Conservation (phyloP, 2,113 vertebrate genomes). For the Elaphurus davidianus region DNA sequence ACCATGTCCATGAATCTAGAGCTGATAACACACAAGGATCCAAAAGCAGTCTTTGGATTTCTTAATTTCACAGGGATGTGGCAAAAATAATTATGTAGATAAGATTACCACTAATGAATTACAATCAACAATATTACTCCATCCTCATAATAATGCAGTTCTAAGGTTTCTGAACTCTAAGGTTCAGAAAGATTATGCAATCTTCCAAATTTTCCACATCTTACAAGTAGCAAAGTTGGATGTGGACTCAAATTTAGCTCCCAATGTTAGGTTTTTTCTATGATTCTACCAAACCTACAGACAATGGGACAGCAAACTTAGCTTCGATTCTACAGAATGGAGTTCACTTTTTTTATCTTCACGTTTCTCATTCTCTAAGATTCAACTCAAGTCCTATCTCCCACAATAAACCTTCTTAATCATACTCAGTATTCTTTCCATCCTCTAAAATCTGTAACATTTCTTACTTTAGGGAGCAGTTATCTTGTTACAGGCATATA, state of each 20-base stretch:
- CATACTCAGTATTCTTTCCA: background rate
- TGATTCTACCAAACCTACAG: background rate
- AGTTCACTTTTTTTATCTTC: background rate
- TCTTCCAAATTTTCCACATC: background rate
- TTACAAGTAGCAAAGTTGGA: background rate
- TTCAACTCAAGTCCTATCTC: background rate
- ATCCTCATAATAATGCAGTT: background rate
- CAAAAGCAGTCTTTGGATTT: background rate
- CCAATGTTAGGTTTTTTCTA: background rate
- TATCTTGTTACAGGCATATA: background rate
- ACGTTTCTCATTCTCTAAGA: background rate
- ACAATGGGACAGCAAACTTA: background rate
- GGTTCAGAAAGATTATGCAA: background rate
- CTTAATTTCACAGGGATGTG: background rate
- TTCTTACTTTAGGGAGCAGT: background rate
- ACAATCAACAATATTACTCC: background rate
- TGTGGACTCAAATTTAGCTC: background rate
- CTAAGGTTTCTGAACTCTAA: background rate
- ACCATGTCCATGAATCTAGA: background rate
- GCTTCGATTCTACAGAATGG: background rate
- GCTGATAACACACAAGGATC: background rate
- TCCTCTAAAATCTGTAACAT: background rate
- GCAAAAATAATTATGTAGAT: background rate
- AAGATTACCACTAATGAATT: background rate
- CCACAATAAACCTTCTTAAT: background rate